Evolutionary conservation across 92 coral and sea anemone genomes (phyloP).

Genomic region (Bergia sp.): DNA sequence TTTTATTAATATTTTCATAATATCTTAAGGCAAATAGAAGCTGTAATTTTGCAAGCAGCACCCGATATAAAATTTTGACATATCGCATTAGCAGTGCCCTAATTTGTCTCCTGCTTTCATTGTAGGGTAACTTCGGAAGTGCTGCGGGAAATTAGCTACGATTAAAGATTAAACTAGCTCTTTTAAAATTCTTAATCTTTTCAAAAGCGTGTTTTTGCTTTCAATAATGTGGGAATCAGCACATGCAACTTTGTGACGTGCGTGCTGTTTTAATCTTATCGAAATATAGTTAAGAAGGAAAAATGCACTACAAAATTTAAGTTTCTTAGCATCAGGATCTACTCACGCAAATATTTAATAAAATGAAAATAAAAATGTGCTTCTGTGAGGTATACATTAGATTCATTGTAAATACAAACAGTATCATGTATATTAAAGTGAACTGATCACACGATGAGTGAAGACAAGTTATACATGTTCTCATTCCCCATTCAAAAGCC

Average conservation of each 20-base stretch:
- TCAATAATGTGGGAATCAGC: constrained; percentile 34
- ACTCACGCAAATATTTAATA: constrained; percentile 35
- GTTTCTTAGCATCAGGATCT: constrained; percentile 25
- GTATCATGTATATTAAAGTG: not conserved
- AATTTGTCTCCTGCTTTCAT: constrained; percentile 9
- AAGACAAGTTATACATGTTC: not conserved
- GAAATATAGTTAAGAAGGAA: not conserved
- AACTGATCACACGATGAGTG: not conserved
- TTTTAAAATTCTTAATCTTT: not conserved
- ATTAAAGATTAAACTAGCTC: constrained; percentile 11
- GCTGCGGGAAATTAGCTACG: constrained; percentile 23
- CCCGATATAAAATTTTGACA: constrained; percentile 10
- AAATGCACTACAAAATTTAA: not conserved
- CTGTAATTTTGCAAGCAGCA: not conserved
- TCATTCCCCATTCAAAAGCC: not conserved
- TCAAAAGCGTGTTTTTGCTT: not conserved
- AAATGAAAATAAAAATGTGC: not conserved
- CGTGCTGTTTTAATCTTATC: constrained; percentile 37
- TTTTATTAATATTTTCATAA: constrained; percentile 32
- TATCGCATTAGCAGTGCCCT: constrained; percentile 2
- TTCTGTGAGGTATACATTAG: not conserved
- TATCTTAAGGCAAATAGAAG: constrained; percentile 7
- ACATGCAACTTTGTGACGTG: not conserved
- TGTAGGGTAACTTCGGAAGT: constrained; percentile 1
- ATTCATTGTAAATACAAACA: not conserved